Evolutionary conservation across 1,140 invertebrate genomes (phyloP).

Genomic region (Maconellicoccus hirsutus): DNA sequence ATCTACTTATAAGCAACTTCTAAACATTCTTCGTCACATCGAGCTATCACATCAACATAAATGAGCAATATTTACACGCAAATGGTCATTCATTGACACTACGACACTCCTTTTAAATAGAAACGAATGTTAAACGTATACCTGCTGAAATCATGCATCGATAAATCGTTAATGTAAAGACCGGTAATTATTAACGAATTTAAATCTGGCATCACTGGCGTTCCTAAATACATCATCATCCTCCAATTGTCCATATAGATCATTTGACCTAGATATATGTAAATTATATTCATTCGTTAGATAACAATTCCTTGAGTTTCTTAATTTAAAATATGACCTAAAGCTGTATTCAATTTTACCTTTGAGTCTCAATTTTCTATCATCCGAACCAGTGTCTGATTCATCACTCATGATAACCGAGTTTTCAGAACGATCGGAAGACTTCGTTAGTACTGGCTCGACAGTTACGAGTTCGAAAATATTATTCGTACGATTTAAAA

Average conservation of each 20-base stretch:
- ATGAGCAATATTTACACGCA: too few relatives aligned
- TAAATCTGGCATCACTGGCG: constrained; percentile 87
- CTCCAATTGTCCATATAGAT: constrained; percentile 96
- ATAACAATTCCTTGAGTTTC: constrained; percentile 4
- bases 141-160: constrained; percentile 96
- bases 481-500: constrained; percentile 86
- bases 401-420: constrained; percentile 49
- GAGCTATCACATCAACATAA: too few relatives aligned
- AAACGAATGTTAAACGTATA: constrained; percentile 32
- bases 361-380: constrained; percentile 67
- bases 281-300: neutral
- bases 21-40: too few relatives aligned
- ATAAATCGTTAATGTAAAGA: constrained; percentile 92
- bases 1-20: too few relatives aligned
- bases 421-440: constrained; percentile 39
- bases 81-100: neutral
- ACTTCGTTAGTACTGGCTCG: constrained; percentile 60
- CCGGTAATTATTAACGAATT: constrained; percentile 77
- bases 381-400: constrained; percentile 44
- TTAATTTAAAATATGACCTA: neutral
- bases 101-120: neutral
- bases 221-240: constrained; percentile 91
- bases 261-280: constrained; percentile 71
- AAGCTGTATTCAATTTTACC: constrained; percentile 39
- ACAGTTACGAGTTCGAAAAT: constrained; percentile 89